A percentile compares a stretch with the other conserved stretches of the same genome.
Conservation (phyloP, 1,140 invertebrate genomes). For the Drosophila burlai region DNA sequence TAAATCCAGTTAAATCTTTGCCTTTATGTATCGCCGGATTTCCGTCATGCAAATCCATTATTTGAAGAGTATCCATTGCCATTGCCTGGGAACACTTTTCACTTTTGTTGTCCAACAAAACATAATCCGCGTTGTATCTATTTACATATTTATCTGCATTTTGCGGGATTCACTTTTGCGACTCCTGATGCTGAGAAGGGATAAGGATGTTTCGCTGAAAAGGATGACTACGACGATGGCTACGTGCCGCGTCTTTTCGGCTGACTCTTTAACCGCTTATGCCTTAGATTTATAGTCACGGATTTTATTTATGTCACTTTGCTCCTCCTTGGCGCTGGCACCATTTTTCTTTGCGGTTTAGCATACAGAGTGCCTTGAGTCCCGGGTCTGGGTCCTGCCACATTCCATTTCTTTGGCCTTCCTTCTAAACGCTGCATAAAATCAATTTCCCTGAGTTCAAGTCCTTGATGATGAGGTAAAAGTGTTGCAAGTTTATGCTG, state of each 20-base stretch:
- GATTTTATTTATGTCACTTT: slow-evolving; percentile 82
- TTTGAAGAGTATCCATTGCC: slow-evolving; percentile 21
- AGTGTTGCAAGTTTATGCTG: slow-evolving; percentile 76
- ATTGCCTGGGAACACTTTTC: slow-evolving; percentile 51
- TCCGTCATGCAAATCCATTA: background rate
- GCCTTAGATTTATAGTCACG: slow-evolving; percentile 81
- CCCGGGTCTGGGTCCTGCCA: slow-evolving; percentile 3
- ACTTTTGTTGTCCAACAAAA: slow-evolving; percentile 66
- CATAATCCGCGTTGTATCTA: slow-evolving; percentile 79
- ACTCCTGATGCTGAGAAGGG: slow-evolving; percentile 7
- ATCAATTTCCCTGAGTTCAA: slow-evolving; percentile 73
- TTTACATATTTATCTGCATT: slow-evolving; percentile 80
- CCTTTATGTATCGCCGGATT: background rate
- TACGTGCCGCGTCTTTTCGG: slow-evolving; percentile 47
- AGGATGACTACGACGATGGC: slow-evolving; percentile 31
- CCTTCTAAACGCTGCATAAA: slow-evolving; percentile 68
- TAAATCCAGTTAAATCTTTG: background rate
- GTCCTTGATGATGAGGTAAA: slow-evolving; percentile 70
- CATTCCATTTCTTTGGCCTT: slow-evolving; percentile 15
- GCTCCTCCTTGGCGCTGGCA: slow-evolving; percentile 34
- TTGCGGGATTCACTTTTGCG: slow-evolving; percentile 39
- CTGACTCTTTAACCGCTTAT: slow-evolving; percentile 77
- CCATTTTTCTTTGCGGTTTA: slow-evolving; percentile 73
- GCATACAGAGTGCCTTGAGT: slow-evolving; percentile 48
- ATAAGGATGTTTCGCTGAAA: background rate